Conservation (phyloP, 2,888 invertebrate species). For the Aelia acuminata region DNA sequence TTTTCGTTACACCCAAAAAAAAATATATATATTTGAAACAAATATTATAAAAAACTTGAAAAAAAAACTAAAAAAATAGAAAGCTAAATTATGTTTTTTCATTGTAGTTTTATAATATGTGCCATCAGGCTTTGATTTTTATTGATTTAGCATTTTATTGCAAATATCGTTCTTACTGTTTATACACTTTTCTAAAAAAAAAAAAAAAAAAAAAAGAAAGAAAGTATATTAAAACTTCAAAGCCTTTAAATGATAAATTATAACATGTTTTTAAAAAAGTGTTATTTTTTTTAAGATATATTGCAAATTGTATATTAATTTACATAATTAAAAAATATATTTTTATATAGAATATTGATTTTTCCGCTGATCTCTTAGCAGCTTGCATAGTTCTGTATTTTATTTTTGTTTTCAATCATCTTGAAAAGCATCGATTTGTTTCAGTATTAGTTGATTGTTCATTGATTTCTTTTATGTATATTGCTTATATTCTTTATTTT, state of each 20-base stretch:
- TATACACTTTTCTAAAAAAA: constrained; percentile 12
- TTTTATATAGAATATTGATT: constrained; percentile 40
- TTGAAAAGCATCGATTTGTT: constrained; percentile 41
- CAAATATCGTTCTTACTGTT: neutral
- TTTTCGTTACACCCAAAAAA: neutral
- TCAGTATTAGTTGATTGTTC: constrained; percentile 31
- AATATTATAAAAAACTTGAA: neutral
- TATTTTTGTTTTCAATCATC: constrained; percentile 20
- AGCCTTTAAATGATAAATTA: constrained; percentile 33
- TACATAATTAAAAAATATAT: constrained; percentile 40
- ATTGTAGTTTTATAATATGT: constrained; percentile 24
- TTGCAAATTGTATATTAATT: constrained; percentile 30
- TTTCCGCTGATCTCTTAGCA: constrained; percentile 51
- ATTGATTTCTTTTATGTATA: neutral
- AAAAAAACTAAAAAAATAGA: neutral
- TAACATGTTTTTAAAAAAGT: constrained; percentile 38
- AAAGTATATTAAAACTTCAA: constrained; percentile 31
- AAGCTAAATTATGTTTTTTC: constrained; percentile 12
- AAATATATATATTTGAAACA: constrained; percentile 15
- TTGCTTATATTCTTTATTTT: neutral
- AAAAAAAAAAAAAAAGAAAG: neutral
- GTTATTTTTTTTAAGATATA: constrained; percentile 41
- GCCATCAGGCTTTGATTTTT: constrained; percentile 47
- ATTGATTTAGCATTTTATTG: constrained; percentile 35
- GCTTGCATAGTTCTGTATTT: constrained; percentile 31